These are phyloP conservation scores for Corvus moneduloides DNA, from an alignment of 2,113 vertebrate species.

Conservation along the genomic window DNA sequence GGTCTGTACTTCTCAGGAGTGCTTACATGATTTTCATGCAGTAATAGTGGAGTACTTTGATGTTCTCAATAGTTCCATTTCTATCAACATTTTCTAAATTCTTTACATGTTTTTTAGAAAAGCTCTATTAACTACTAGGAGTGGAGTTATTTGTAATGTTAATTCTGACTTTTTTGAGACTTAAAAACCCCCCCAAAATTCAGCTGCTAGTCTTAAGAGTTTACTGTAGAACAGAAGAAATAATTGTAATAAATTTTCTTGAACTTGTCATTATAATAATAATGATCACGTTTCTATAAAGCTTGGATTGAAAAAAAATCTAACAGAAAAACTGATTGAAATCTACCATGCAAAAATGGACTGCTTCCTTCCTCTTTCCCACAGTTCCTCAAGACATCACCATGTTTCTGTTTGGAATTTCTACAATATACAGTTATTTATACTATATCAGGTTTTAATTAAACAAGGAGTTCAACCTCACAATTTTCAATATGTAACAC, in stretches of 20 bases:
- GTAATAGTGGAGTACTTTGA: background rate
- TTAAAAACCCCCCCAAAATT: accelerated
- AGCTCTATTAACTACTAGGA: background rate
- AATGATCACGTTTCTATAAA: background rate
- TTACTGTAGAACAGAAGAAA: background rate
- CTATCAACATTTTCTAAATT: background rate
- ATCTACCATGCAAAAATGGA: background rate
- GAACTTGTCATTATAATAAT: background rate
- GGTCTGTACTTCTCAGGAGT: background rate
- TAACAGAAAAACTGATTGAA: background rate
- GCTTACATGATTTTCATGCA: background rate
- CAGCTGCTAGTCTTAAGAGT: background rate
- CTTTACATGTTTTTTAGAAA: background rate
- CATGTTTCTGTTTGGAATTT: background rate
- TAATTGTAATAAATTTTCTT: background rate
- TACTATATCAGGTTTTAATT: conserved; percentile 26
- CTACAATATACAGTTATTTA: background rate
- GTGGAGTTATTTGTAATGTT: background rate
- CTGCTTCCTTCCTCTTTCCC: background rate
- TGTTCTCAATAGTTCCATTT: background rate
- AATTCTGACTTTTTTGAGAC: background rate
- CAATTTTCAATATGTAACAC: background rate
- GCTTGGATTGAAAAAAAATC: background rate
- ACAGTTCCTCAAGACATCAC: background rate
- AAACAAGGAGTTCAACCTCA: background rate